Conservation (phyloP, 2,797 vertebrate genomes). For the Sylvilagus floridanus region DNA sequence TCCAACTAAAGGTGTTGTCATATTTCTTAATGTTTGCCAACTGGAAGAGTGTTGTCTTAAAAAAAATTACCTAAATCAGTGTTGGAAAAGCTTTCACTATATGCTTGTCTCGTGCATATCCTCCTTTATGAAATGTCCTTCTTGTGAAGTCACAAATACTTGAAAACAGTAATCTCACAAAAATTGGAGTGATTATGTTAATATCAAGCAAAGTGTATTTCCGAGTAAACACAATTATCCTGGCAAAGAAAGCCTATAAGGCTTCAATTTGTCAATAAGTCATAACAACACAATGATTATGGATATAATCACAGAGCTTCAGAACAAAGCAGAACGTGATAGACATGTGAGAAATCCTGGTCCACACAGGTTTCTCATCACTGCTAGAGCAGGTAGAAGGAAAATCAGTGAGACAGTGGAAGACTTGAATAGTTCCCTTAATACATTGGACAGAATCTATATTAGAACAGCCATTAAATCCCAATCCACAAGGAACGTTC, state of each 20-base stretch:
- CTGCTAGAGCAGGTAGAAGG: not conserved
- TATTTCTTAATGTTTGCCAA: not conserved
- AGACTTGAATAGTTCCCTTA: not conserved
- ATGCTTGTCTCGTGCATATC: not conserved
- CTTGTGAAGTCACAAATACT: not conserved
- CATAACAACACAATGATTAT: not conserved
- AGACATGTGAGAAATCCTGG: not conserved
- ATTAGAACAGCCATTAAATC: not conserved
- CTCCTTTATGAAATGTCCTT: not conserved
- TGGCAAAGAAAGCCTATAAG: not conserved
- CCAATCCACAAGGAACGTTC: not conserved
- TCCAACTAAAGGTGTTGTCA: too few species aligned
- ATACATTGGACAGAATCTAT: not conserved
- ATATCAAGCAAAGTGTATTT: not conserved
- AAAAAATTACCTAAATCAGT: not conserved
- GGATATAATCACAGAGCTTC: not conserved
- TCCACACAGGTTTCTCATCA: not conserved
- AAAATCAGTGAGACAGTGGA: not conserved
- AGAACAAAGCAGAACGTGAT: not conserved
- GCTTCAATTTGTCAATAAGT: not conserved
- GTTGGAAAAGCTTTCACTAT: not conserved
- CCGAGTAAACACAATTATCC: not conserved
- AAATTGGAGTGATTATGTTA: not conserved
- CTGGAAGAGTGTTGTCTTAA: not conserved
- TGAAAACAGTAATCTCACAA: not conserved